These are phyloP conservation scores for Ips nitidus DNA, from an alignment of 1,140 invertebrate species.

Conservation along the genomic window DNA sequence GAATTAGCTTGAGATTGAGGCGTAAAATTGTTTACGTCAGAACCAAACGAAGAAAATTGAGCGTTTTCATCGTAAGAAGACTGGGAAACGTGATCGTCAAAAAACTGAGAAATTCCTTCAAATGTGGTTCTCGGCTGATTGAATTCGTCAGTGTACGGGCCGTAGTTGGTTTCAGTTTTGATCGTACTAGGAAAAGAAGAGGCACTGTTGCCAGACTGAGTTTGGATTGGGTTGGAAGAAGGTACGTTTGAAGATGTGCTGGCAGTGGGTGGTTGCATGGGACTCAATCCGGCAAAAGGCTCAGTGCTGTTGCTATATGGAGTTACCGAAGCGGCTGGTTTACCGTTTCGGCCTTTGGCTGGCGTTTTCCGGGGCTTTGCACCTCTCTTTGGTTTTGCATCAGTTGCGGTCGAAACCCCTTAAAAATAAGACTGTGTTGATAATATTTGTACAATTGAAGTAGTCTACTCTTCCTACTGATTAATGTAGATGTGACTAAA, in stretches of 20 bases:
- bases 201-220: slow-evolving; percentile 3
- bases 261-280: slow-evolving; percentile 11
- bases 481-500: too few relatives aligned
- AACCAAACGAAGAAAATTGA: slow-evolving; percentile 19
- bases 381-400: slow-evolving; percentile 40
- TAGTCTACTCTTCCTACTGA: too few relatives aligned
- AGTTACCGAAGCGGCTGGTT: slow-evolving; percentile 68
- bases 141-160: slow-evolving; percentile 29
- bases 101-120: slow-evolving; percentile 37
- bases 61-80: slow-evolving; percentile 36
- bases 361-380: slow-evolving; percentile 42
- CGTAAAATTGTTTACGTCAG: background rate
- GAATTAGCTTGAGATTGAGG: background rate
- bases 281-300: background rate
- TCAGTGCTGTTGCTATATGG: slow-evolving; percentile 54
- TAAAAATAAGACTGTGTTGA: slow-evolving; percentile 1
- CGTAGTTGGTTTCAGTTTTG: slow-evolving; percentile 22
- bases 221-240: background rate
- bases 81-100: slow-evolving; percentile 34
- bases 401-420: slow-evolving; percentile 13
- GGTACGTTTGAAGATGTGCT: slow-evolving; percentile 1
- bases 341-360: slow-evolving; percentile 48
- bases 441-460: too few relatives aligned
- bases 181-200: slow-evolving; percentile 26
- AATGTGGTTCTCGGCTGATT: slow-evolving; percentile 31